phyloP scores from a whole-genome alignment of 2,888 invertebrate genomes.

The Drosophila flavopinicola region DNA sequence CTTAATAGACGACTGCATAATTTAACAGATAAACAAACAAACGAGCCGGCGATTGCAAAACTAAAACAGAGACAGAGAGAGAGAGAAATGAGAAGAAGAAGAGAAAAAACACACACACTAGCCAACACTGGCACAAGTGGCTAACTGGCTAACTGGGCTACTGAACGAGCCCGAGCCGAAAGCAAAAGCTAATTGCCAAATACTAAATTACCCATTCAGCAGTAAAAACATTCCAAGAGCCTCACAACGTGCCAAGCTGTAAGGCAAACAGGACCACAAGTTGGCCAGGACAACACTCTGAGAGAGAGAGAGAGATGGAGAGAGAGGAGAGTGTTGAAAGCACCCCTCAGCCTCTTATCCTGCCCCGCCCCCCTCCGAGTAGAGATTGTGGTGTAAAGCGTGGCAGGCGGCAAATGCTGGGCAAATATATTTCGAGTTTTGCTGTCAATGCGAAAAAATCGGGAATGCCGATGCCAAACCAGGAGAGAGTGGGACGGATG shows the following conservation, averaged over 20 bases:
- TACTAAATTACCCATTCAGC: conserved; percentile 81
- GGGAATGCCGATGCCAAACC: conserved; percentile 46
- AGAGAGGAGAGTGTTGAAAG: conserved; percentile 49
- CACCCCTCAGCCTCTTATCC: conserved; percentile 5
- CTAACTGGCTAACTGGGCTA: conserved; percentile 41
- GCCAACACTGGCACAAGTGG: conserved; percentile 34
- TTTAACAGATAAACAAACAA: conserved; percentile 79
- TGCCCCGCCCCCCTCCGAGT: not conserved
- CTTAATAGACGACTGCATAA: conserved; percentile 80
- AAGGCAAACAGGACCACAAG: conserved; percentile 50
- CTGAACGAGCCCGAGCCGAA: conserved; percentile 60
- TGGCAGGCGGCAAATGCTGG: conserved; percentile 55
- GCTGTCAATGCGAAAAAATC: conserved; percentile 77
- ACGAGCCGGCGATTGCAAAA: conserved; percentile 58
- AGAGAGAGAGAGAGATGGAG: not conserved
- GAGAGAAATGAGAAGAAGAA: not conserved
- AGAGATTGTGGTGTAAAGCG: conserved; percentile 63
- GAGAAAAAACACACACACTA: conserved; percentile 13
- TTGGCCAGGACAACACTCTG: conserved; percentile 43
- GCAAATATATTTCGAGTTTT: conserved; percentile 80
- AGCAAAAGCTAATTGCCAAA: conserved; percentile 81
- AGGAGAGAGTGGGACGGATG: not conserved
- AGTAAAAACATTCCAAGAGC: conserved; percentile 74
- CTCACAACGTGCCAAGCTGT: conserved; percentile 59
- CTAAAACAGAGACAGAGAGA: conserved; percentile 8